These are phyloP conservation scores for Gymnodraco acuticeps DNA, from an alignment of 2,797 vertebrate species.

Conservation along the genomic window DNA sequence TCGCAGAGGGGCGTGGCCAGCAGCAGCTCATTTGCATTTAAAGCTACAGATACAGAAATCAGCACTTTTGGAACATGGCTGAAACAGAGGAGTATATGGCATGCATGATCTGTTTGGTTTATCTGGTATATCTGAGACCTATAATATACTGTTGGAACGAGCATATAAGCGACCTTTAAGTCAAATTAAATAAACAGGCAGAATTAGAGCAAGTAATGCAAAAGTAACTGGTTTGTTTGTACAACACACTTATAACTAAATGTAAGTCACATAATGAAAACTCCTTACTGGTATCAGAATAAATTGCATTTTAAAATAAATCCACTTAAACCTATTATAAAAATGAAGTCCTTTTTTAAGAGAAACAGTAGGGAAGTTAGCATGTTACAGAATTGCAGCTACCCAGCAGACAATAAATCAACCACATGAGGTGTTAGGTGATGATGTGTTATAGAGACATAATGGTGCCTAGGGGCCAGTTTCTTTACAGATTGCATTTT, in stretches of 20 bases:
- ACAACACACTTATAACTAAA: constrained; percentile 41
- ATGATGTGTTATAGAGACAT: constrained; percentile 10
- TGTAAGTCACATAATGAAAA: constrained; percentile 25
- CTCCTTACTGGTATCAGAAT: constrained; percentile 21
- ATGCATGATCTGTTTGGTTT: too few relatives aligned
- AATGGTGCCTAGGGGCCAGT: neutral
- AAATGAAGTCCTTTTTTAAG: constrained; percentile 21
- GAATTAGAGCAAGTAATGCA: constrained; percentile 32
- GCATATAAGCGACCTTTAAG: neutral
- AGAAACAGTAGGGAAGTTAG: neutral
- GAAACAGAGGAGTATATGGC: too few relatives aligned
- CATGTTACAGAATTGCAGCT: constrained; percentile 23
- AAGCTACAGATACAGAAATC: too few relatives aligned
- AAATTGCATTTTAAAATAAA: constrained; percentile 34
- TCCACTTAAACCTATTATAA: constrained; percentile 29
- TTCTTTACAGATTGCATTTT: constrained; percentile 17
- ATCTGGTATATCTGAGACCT: too few relatives aligned
- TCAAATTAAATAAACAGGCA: constrained; percentile 38
- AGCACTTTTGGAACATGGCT: too few relatives aligned
- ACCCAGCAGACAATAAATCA: constrained; percentile 25
- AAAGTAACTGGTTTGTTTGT: constrained; percentile 20
- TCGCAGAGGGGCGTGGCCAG: too few relatives aligned
- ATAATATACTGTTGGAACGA: too few relatives aligned
- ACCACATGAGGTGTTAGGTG: neutral
- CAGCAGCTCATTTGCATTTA: too few relatives aligned